Evolutionary conservation across 2,113 vertebrate genomes (phyloP).

Genomic region (Upupa epops): DNA sequence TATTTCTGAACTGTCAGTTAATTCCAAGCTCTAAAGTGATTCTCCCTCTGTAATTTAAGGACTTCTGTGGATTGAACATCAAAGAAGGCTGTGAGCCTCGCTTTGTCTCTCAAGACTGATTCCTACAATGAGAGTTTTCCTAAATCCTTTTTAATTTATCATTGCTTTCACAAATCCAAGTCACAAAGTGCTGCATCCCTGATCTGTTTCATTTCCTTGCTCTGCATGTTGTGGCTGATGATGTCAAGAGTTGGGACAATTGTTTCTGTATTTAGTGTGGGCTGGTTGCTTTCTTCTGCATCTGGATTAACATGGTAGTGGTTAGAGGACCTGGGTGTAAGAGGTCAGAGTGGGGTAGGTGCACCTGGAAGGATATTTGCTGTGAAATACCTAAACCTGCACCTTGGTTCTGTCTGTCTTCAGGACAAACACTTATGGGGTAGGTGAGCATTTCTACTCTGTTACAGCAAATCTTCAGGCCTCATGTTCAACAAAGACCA

Average conservation of each 20-base stretch:
- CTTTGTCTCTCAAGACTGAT: constrained; percentile 59
- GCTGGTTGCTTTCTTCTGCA: not conserved
- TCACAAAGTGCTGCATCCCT: not conserved
- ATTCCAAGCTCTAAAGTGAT: constrained; percentile 68
- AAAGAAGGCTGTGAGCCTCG: constrained; percentile 46
- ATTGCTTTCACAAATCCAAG: constrained; percentile 49
- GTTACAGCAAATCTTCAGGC: not conserved
- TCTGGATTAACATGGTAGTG: not conserved
- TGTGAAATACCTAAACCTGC: not conserved
- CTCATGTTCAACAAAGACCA: not conserved
- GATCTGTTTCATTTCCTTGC: not conserved
- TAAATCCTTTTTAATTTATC: constrained; percentile 68
- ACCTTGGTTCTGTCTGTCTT: not conserved
- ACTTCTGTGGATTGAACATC: constrained; percentile 68
- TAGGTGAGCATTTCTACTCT: not conserved
- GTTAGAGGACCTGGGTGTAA: not conserved
- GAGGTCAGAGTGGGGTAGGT: not conserved
- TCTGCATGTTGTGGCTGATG: not conserved
- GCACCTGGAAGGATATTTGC: not conserved
- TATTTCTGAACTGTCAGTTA: constrained; percentile 58
- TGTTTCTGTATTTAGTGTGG: constrained; percentile 12
- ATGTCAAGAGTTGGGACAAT: not conserved
- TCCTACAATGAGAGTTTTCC: constrained; percentile 54
- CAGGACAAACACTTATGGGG: not conserved
- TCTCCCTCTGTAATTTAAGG: constrained; percentile 69